phyloP scores from a whole-genome alignment of 2,797 vertebrate genomes.

The Danio choprae region DNA sequence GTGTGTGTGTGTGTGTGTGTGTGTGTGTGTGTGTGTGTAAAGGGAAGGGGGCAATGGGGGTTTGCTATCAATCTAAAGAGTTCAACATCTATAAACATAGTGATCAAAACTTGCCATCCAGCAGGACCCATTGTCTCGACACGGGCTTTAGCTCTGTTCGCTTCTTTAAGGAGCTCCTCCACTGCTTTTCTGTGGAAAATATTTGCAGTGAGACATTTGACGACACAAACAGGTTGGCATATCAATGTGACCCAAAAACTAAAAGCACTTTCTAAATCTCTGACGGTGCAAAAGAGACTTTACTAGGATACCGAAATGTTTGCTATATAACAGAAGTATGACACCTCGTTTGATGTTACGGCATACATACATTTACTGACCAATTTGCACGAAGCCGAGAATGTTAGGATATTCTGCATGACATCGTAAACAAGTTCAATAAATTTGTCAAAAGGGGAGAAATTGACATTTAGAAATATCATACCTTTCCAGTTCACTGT shows the following conservation, averaged over 20 bases:
- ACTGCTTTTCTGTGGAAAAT: slow-evolving; percentile 85
- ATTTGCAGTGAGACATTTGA: slow-evolving; percentile 2
- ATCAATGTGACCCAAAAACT: background rate
- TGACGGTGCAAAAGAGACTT: background rate
- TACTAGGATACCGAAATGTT: background rate
- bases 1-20: too few species aligned
- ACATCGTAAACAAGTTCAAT: background rate
- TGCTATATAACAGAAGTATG: background rate
- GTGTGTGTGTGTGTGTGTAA: too few species aligned
- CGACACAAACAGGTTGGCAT: background rate
- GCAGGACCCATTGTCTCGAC: slow-evolving; percentile 97
- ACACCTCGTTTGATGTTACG: background rate
- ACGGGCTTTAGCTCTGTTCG: slow-evolving; percentile 89
- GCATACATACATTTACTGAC: too few species aligned
- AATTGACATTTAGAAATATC: slow-evolving; percentile 19
- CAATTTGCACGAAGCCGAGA: background rate
- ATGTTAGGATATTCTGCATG: background rate
- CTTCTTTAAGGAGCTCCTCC: slow-evolving; percentile 95
- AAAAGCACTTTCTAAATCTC: background rate
- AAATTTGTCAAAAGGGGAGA: background rate
- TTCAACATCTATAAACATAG: background rate
- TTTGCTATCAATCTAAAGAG: too few species aligned
- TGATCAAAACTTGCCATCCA: slow-evolving; percentile 87
- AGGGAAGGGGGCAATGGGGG: too few species aligned
- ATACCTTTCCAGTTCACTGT: slow-evolving; percentile 79